Conservation (phyloP, 2,797 vertebrate species). For the Neosalanx taihuensis region DNA sequence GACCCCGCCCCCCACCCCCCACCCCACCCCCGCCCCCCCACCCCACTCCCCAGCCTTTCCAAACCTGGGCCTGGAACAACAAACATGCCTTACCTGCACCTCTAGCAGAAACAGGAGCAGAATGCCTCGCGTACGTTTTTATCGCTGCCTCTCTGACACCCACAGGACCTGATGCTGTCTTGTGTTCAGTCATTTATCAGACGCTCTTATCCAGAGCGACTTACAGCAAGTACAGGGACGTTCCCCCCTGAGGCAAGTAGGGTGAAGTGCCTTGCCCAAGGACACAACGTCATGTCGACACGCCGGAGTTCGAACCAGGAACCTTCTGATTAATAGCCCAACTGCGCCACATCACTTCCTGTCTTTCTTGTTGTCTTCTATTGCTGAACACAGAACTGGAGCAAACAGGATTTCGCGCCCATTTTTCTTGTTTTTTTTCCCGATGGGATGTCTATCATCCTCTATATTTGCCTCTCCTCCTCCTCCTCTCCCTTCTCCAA, state of each 20-base stretch:
- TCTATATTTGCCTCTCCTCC: slow-evolving; percentile 19
- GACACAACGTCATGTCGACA: no score
- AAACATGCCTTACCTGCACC: slow-evolving; percentile 24
- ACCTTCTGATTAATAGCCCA: no score
- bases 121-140: not conserved
- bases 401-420: not conserved
- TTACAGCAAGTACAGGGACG: no score
- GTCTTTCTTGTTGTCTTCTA: not conserved
- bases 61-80: slow-evolving; percentile 35
- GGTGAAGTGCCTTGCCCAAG: no score
- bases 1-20: slow-evolving; percentile 22
- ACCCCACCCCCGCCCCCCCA: slow-evolving; percentile 5
- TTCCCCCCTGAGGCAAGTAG: no score
- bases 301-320: no score
- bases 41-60: slow-evolving; percentile 13
- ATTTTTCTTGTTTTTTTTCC: not conserved
- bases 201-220: no score
- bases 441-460: slow-evolving; percentile 16
- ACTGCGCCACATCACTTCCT: no score
- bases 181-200: no score
- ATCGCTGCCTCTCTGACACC: not conserved
- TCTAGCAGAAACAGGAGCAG: slow-evolving; percentile 20
- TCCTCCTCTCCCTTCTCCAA: slow-evolving; percentile 5
- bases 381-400: not conserved
- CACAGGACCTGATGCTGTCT: not conserved